A percentile compares a stretch with the other conserved stretches of the same genome.
Evolutionary conservation across 2,888 invertebrate genomes (phyloP).

Genomic region (Eucera pruinosa): DNA sequence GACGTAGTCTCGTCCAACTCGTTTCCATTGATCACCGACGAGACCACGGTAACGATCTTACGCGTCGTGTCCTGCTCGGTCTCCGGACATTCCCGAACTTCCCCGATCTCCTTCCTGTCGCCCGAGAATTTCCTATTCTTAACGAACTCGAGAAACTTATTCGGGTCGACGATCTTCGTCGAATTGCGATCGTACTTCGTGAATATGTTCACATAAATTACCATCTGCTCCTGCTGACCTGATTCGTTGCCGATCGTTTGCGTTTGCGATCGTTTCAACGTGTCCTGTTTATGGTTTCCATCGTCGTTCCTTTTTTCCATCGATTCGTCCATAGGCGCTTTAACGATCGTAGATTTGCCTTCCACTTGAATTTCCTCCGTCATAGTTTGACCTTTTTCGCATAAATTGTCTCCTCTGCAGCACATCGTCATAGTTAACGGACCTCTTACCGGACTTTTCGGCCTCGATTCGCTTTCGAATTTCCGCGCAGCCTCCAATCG

Average conservation of each 20-base stretch:
- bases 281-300: conserved; percentile 4
- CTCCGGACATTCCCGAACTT: neutral
- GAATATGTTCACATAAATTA: conserved; percentile 74
- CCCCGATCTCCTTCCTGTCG: conserved; percentile 27
- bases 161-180: conserved; percentile 68
- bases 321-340: neutral
- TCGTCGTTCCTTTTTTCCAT: neutral
- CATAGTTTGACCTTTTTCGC: neutral
- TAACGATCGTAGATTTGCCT: conserved; percentile 26
- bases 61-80: conserved; percentile 42
- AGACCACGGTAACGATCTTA: conserved; percentile 68
- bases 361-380: conserved; percentile 43
- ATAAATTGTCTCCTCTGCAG: conserved; percentile 33
- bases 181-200: conserved; percentile 66
- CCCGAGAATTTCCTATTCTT: conserved; percentile 62
- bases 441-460: conserved; percentile 68
- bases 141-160: conserved; percentile 70
- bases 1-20: conserved; percentile 28
- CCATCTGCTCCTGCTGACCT: conserved; percentile 58
- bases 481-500: conserved; percentile 63
- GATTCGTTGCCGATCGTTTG: too few relatives aligned
- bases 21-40: conserved; percentile 58
- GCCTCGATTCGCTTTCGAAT: conserved; percentile 52
- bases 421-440: conserved; percentile 69
- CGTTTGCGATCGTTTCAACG: neutral